Conservation (phyloP, 1,140 invertebrate species). For the Hydropsyche tenuis region DNA sequence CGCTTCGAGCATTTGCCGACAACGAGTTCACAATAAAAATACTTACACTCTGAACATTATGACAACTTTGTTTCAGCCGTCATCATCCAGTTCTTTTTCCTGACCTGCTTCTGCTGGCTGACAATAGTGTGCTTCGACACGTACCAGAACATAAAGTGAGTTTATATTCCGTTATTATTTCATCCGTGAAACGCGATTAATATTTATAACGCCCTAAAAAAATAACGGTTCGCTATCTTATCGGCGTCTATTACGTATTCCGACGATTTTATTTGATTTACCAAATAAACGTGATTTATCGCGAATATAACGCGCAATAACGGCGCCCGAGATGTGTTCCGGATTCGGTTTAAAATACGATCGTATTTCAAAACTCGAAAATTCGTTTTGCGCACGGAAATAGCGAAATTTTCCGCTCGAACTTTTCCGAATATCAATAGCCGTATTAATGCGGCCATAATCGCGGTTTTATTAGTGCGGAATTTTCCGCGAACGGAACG, state of each 20-base stretch:
- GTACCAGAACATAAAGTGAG: conserved; percentile 57
- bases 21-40: neutral
- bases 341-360: no score
- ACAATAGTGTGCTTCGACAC: conserved; percentile 72
- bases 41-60: conserved; percentile 8
- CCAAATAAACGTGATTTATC: no score
- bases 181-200: neutral
- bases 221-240: neutral
- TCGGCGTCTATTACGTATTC: no score
- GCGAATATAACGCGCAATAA: no score
- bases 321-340: no score
- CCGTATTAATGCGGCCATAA: neutral
- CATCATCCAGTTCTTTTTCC: conserved; percentile 72
- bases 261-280: no score
- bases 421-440: conserved; percentile 2
- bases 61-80: conserved; percentile 59
- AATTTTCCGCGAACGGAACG: neutral
- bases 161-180: neutral
- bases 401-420: conserved; percentile 11
- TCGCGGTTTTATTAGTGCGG: conserved; percentile 12
- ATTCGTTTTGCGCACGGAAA: neutral
- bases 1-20: neutral
- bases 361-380: no score
- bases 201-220: neutral
- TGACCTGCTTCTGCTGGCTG: conserved; percentile 76